phyloP scores from a whole-genome alignment of 1,140 invertebrate species.

The Zaprionus africanus region DNA sequence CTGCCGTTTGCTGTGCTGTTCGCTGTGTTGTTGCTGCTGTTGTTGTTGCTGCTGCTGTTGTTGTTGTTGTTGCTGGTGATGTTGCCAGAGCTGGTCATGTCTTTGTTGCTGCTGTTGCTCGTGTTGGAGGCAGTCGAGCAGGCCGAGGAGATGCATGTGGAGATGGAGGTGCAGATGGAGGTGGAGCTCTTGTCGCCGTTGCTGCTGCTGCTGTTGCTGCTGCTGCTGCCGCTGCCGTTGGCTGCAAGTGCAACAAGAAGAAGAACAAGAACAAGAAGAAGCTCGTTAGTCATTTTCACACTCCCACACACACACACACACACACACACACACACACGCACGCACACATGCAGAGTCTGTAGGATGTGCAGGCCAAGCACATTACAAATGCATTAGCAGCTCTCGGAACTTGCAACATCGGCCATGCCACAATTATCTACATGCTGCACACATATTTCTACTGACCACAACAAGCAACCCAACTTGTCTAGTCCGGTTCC shows the following conservation, averaged over 20 bases:
- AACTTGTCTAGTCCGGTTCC: slow-evolving; percentile 54
- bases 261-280: slow-evolving; percentile 13
- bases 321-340: neutral
- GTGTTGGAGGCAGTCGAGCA: slow-evolving; percentile 50
- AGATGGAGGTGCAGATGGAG: slow-evolving; percentile 39
- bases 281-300: slow-evolving; percentile 64
- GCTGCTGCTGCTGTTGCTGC: slow-evolving; percentile 64
- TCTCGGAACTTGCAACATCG: slow-evolving; percentile 37
- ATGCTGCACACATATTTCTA: slow-evolving; percentile 38
- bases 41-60: slow-evolving; percentile 51
- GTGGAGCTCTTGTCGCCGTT: slow-evolving; percentile 63
- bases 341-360: neutral
- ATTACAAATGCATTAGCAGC: slow-evolving; percentile 76
- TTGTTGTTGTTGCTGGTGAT: slow-evolving; percentile 28
- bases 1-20: slow-evolving; percentile 42
- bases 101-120: slow-evolving; percentile 60
- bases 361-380: slow-evolving; percentile 76
- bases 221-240: slow-evolving; percentile 59
- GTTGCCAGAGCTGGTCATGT: slow-evolving; percentile 50
- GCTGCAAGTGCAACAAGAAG: slow-evolving; percentile 34
- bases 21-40: slow-evolving; percentile 31
- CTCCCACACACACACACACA: slow-evolving; percentile 62
- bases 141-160: slow-evolving; percentile 33
- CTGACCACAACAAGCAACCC: slow-evolving; percentile 73
- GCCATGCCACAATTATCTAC: slow-evolving; percentile 45